Percentiles rank a stretch among this genome's conserved stretches.
phyloP scores from a whole-genome alignment of 2,888 invertebrate species.

The Myopa tessellatipennis region DNA sequence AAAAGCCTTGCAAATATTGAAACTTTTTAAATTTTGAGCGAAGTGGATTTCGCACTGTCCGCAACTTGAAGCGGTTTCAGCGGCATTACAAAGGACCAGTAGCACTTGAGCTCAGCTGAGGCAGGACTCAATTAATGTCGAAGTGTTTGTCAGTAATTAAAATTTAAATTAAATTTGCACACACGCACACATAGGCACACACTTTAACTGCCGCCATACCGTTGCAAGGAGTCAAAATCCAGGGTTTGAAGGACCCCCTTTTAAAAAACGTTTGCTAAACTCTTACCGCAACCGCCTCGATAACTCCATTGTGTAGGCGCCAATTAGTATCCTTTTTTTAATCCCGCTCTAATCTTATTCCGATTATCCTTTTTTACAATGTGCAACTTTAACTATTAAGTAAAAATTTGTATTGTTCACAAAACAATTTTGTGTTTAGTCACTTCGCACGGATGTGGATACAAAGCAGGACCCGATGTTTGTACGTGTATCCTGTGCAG shows the following conservation, averaged over 20 bases:
- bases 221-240: background rate
- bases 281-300: constrained; percentile 68
- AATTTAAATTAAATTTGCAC: constrained; percentile 61
- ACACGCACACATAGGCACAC: background rate
- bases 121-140: background rate
- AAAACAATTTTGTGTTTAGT: background rate
- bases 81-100: background rate
- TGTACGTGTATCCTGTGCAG: constrained; percentile 17
- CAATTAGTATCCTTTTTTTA: constrained; percentile 4
- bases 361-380: background rate
- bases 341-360: too few relatives aligned
- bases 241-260: background rate
- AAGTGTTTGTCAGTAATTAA: constrained; percentile 60
- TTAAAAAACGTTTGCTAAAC: background rate
- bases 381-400: background rate
- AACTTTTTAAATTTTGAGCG: background rate
- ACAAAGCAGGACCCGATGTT: background rate
- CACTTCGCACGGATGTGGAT: background rate
- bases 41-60: constrained; percentile 8
- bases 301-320: constrained; percentile 65
- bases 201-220: constrained; percentile 56
- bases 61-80: background rate
- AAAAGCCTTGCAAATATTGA: background rate
- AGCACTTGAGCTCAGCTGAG: too few relatives aligned
- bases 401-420: background rate